Evolutionary conservation across 2,888 invertebrate species (phyloP).

Genomic region (Himalopsyche anomala): DNA sequence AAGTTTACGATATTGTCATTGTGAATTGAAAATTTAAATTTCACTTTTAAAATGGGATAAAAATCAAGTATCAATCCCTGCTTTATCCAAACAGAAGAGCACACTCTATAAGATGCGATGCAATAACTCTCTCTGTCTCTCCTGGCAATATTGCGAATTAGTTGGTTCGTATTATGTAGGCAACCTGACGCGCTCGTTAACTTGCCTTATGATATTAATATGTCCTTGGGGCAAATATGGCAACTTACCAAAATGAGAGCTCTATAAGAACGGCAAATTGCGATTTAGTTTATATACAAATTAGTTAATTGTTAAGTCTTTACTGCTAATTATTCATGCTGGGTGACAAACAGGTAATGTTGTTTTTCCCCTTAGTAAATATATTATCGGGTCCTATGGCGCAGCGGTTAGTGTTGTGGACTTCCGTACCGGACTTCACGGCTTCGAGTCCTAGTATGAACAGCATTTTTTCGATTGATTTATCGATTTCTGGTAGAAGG

Average conservation of each 20-base stretch:
- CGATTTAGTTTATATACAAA: background rate
- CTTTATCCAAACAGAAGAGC: background rate
- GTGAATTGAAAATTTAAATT: no score
- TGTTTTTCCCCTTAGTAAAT: no score
- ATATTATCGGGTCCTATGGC: no score
- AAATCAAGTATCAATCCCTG: background rate
- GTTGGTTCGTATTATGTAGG: background rate
- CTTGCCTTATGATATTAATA: constrained; percentile 26
- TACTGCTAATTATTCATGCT: no score
- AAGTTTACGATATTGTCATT: no score
- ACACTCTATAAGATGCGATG: background rate
- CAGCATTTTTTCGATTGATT: no score
- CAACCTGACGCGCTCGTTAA: constrained; percentile 26
- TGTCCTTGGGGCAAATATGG: background rate
- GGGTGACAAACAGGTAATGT: no score
- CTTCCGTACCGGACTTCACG: no score
- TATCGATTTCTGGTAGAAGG: no score
- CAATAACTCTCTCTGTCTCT: background rate
- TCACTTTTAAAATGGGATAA: no score
- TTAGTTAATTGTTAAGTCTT: background rate
- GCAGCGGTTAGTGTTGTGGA: no score
- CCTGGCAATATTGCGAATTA: constrained; percentile 24
- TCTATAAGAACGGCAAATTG: background rate
- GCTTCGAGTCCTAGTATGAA: no score
- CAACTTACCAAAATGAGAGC: background rate